Conservation (phyloP, 1,140 invertebrate genomes). For the Radopholus similis region DNA sequence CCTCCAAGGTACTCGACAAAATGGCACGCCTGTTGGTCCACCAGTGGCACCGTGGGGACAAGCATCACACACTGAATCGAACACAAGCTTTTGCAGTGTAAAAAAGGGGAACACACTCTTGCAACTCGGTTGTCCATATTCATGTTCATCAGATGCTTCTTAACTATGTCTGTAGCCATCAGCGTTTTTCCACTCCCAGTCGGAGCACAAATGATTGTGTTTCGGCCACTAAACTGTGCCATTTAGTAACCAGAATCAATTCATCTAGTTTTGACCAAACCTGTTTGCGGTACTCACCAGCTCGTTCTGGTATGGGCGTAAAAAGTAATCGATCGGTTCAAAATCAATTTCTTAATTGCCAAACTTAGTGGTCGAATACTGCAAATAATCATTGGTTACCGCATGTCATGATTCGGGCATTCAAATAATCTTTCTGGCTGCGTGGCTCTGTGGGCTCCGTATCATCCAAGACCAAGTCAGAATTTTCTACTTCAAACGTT, state of each 20-base stretch:
- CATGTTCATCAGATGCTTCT: conserved; percentile 30
- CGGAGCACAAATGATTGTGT: conserved; percentile 52
- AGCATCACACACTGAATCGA: conserved; percentile 31
- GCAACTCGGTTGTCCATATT: conserved; percentile 13
- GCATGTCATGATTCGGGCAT: background rate
- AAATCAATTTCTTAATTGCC: conserved; percentile 10
- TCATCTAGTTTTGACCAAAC: background rate
- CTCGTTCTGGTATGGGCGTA: conserved; percentile 46
- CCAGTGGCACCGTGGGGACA: conserved; percentile 51
- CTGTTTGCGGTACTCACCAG: conserved; percentile 40
- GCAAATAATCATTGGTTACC: conserved; percentile 8
- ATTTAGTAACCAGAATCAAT: background rate
- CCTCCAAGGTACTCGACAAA: conserved; percentile 21
- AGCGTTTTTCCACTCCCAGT: conserved; percentile 55
- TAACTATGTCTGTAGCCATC: conserved; percentile 49
- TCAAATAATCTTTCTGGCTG: conserved; percentile 16
- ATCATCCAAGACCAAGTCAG: conserved; percentile 11
- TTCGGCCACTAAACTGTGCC: conserved; percentile 29
- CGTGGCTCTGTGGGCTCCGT: conserved; percentile 23
- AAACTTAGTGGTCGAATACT: background rate
- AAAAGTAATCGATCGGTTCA: conserved; percentile 11
- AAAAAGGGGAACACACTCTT: conserved; percentile 16
- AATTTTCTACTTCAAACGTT: conserved; percentile 1
- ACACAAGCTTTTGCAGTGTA: conserved; percentile 7
- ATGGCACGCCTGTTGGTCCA: conserved; percentile 38